A percentile compares a stretch with the other conserved stretches of the same genome.
These are phyloP conservation scores for Brachionus calyciflorus DNA, from an alignment of 1,140 invertebrate genomes.

Conservation along the genomic window DNA sequence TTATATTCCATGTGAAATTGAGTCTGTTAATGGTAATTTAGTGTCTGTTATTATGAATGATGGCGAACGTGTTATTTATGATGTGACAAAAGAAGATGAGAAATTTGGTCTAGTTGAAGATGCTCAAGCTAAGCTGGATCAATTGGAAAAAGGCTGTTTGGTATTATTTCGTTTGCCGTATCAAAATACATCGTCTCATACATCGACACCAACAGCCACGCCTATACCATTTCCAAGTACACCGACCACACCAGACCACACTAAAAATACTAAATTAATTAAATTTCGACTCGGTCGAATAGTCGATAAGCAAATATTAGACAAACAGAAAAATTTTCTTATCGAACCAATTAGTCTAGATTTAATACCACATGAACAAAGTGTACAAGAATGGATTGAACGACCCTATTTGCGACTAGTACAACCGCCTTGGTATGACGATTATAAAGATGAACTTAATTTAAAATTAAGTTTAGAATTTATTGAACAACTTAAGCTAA, in stretches of 20 bases:
- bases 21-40: not conserved
- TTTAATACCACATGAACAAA: not conserved
- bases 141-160: slow-evolving; percentile 12
- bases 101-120: slow-evolving; percentile 29
- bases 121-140: not conserved
- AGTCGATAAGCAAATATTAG: slow-evolving; percentile 28
- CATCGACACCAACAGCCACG: slow-evolving; percentile 22
- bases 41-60: not conserved
- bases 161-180: slow-evolving; percentile 16
- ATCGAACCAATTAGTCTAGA: slow-evolving; percentile 11
- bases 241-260: not conserved
- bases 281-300: slow-evolving; percentile 20
- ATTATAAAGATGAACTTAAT: slow-evolving; percentile 63
- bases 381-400: slow-evolving; percentile 64
- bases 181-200: not conserved
- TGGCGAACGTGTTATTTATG: not conserved
- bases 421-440: slow-evolving; percentile 89
- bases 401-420: slow-evolving; percentile 82
- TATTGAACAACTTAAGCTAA: not conserved
- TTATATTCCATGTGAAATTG: slow-evolving; percentile 12
- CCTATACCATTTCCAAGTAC: not conserved
- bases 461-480: slow-evolving; percentile 49
- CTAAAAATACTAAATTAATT: not conserved
- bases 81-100: slow-evolving; percentile 29
- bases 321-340: slow-evolving; percentile 46